Evolutionary conservation across 2,888 invertebrate genomes (phyloP), one percentile per base, ranked within the genome.

Genomic region (Coelogynopora nodosa): DNA sequence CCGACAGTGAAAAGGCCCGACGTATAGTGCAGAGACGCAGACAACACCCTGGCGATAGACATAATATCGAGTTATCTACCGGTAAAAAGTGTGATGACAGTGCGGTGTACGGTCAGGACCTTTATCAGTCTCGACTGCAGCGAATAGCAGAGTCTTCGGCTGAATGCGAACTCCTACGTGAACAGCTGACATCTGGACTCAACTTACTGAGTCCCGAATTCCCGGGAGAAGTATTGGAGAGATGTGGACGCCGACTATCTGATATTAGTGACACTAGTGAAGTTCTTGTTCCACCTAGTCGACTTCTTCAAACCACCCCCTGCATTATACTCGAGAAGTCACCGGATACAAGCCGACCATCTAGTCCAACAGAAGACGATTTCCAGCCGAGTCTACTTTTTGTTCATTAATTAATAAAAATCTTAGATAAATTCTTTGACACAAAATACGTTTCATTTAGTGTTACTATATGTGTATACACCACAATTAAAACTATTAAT

Each of bases 251-350:
- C 5, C 18, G 74, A 26, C 74, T 23, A 2, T 74, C 74, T 5
- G 74, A 74, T 23, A 26, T 74, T 2, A 74, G 74, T 74, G 74
- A 74, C 27, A 26, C 27, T 2, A 74, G 74, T 74, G 74, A 74
- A 74, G 23, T 74, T 5, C 27, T 74, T 23, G 10, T 74, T 23
- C 74, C 74, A 2, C 10, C 74, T 13, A 74, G 74, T 74, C 74
- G 74, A 13, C 74, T 74, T 5, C 74, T 2, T 74, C 74, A 74
- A 74, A 74, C 74, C 18, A 74, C 74, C 2, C 74, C 74, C 10
- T 74, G 74, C 23, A 74, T 74, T 26, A 74, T 74, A 26, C 27
- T 74, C 2, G 74, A 74, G 74, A 74, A 74, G 74, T 74, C 74
- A 5, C 74, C 74, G 74, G 74, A 74, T 23, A 23, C 74, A n/a